phyloP scores from a whole-genome alignment of 1,140 invertebrate species.

The Nephila pilipes region DNA sequence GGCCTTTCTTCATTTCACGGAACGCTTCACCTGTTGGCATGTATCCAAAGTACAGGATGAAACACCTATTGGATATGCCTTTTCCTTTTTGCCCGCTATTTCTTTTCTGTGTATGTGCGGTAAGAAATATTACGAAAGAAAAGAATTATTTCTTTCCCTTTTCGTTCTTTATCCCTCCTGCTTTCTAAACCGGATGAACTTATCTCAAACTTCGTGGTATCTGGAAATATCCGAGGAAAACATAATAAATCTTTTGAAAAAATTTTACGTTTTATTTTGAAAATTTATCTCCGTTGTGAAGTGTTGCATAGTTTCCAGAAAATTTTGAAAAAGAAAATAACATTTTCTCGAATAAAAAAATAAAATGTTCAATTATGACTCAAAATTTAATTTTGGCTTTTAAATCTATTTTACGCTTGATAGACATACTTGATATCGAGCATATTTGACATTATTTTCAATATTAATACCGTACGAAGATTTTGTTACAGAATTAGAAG shows the following conservation, averaged over 20 bases:
- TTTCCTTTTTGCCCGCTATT: background rate
- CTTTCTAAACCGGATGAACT: background rate
- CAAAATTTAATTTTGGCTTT: no score
- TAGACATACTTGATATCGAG: no score
- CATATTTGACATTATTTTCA: no score
- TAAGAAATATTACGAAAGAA: background rate
- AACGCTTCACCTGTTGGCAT: conserved; percentile 41
- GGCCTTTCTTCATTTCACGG: background rate
- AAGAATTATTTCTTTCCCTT: background rate
- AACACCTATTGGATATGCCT: background rate
- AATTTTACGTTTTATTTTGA: background rate
- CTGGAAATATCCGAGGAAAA: background rate
- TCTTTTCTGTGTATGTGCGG: background rate
- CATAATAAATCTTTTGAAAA: background rate
- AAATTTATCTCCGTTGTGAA: no score
- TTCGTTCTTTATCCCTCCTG: no score
- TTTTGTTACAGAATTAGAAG: no score
- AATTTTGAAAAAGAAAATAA: no score
- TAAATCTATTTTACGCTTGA: no score
- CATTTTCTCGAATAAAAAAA: no score
- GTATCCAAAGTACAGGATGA: background rate
- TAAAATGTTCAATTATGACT: no score
- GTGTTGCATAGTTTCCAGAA: no score
- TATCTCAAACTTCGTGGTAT: conserved; percentile 9
- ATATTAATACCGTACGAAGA: no score